Conservation (phyloP, 2,797 vertebrate genomes). For the Muscicapa striata region DNA sequence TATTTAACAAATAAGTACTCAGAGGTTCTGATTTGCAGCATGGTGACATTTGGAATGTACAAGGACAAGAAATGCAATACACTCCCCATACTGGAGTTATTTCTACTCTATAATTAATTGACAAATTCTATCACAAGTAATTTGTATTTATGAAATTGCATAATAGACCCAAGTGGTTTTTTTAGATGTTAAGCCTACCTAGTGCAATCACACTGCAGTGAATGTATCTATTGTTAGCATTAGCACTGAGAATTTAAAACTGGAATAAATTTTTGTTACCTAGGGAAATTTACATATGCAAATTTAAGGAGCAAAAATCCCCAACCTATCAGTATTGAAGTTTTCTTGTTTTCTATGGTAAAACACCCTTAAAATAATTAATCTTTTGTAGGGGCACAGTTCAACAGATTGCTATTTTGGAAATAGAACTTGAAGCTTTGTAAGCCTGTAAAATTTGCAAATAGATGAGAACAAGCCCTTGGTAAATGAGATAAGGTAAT, state of each 20-base stretch:
- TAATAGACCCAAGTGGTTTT: neutral
- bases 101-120: neutral
- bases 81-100: neutral
- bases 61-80: neutral
- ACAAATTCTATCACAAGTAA: neutral
- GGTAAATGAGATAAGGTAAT: conserved; percentile 34
- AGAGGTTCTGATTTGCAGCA: neutral
- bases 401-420: conserved; percentile 10
- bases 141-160: neutral
- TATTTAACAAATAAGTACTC: neutral
- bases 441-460: conserved; percentile 31
- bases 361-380: conserved; percentile 1
- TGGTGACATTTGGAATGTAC: neutral
- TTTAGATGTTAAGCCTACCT: neutral
- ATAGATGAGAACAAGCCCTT: conserved; percentile 2
- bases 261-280: conserved; percentile 24
- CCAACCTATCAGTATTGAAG: neutral
- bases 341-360: neutral
- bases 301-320: conserved; percentile 23
- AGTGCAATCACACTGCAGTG: neutral
- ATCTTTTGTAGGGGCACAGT: neutral
- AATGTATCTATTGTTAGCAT: conserved; percentile 24
- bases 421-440: conserved; percentile 11
- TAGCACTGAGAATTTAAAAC: conserved; percentile 16
- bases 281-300: conserved; percentile 41